These are phyloP conservation scores for Eucriotettix oculatus DNA, from an alignment of 2,888 invertebrate genomes.

Conservation along the genomic window DNA sequence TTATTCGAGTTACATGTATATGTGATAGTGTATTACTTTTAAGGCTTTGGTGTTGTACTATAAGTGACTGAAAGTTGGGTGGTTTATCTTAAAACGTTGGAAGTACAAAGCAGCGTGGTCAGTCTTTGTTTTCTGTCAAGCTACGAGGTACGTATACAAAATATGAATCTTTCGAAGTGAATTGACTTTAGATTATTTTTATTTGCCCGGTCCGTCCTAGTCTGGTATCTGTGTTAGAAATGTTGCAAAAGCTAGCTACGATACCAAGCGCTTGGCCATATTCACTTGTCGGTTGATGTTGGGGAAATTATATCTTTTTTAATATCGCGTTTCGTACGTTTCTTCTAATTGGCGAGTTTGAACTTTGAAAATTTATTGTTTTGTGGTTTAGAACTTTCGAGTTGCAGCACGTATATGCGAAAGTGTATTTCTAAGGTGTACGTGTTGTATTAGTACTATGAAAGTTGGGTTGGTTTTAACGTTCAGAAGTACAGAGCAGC, in stretches of 20 bases:
- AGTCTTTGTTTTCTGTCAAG: conserved; percentile 16
- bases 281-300: too few species aligned
- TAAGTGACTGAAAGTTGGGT: conserved; percentile 9
- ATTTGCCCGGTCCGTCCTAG: too few species aligned
- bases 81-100: conserved; percentile 10
- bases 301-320: too few species aligned
- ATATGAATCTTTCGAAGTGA: conserved; percentile 10
- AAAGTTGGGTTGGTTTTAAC: conserved; percentile 9
- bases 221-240: too few species aligned
- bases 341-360: conserved; percentile 11
- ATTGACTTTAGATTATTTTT: too few species aligned
- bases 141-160: conserved; percentile 14
- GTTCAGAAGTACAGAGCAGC: conserved; percentile 15
- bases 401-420: conserved; percentile 6
- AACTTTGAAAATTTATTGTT: conserved; percentile 5
- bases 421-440: conserved; percentile 9
- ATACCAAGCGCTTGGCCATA: too few species aligned
- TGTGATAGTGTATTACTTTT: conserved; percentile 12
- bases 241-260: too few species aligned
- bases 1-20: conserved; percentile 6
- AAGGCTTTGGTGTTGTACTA: conserved; percentile 7
- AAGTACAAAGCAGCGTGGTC: conserved; percentile 16
- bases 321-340: conserved; percentile 11
- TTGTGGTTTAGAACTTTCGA: conserved; percentile 6
- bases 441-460: conserved; percentile 8